Evolutionary conservation across 2,888 invertebrate genomes (phyloP).

Genomic region (Yponomeuta sedellus): DNA sequence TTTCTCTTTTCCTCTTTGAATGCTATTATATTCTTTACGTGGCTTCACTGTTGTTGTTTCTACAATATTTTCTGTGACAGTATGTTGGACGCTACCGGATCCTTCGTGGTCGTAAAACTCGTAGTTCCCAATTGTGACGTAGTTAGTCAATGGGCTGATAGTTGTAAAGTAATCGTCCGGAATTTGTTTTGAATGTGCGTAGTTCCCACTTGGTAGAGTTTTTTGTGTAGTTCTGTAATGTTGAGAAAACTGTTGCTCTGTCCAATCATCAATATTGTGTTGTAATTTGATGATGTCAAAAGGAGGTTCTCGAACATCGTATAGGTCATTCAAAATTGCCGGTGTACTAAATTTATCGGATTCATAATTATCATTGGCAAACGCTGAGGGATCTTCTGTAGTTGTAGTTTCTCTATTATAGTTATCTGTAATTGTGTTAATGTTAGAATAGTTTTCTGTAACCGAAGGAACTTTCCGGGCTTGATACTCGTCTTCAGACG

Average conservation of each 20-base stretch:
- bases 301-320: conserved; percentile 71
- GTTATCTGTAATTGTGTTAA: conserved; percentile 32
- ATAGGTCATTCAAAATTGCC: conserved; percentile 49
- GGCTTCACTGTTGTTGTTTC: conserved; percentile 35
- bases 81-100: conserved; percentile 63
- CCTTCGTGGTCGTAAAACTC: conserved; percentile 64
- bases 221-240: conserved; percentile 63
- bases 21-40: conserved; percentile 51
- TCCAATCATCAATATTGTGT: conserved; percentile 91
- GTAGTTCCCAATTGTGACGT: conserved; percentile 45
- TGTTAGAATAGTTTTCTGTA: conserved; percentile 32
- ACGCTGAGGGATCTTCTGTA: conserved; percentile 39
- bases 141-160: conserved; percentile 56
- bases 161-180: conserved; percentile 86
- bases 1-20: conserved; percentile 48
- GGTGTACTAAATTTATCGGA: conserved; percentile 63
- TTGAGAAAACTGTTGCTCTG: conserved; percentile 82
- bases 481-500: conserved; percentile 52
- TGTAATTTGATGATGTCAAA: conserved; percentile 86
- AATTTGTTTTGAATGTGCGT: conserved; percentile 83
- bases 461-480: conserved; percentile 68
- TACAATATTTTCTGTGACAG: conserved; percentile 45
- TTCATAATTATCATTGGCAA: conserved; percentile 66
- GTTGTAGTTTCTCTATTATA: conserved; percentile 41
- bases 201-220: conserved; percentile 72